A percentile compares a stretch with the other conserved stretches of the same genome.
phyloP scores from a whole-genome alignment of 2,113 vertebrate genomes.

The Pseudolaguvia tuberculata region DNA sequence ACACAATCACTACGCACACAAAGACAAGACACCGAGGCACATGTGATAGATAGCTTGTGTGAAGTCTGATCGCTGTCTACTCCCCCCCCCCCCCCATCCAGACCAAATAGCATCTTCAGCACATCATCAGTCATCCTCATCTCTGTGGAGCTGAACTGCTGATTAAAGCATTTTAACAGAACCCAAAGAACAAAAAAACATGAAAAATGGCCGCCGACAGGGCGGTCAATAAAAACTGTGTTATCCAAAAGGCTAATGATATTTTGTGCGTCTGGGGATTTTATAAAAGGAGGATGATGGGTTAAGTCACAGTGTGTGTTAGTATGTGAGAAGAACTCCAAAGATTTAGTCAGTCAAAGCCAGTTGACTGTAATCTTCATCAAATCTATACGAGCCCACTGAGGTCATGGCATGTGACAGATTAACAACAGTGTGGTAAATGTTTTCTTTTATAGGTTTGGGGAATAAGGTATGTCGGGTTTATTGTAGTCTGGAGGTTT shows the following conservation, averaged over 20 bases:
- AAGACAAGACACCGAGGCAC: no score
- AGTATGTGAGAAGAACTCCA: not conserved
- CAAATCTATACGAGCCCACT: conserved; percentile 8
- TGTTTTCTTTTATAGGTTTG: not conserved
- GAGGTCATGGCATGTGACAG: not conserved
- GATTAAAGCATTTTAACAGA: not conserved
- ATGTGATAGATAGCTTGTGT: not conserved
- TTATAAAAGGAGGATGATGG: not conserved
- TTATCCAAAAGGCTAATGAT: not conserved
- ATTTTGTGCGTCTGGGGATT: not conserved
- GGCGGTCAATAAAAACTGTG: not conserved
- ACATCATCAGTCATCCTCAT: not conserved
- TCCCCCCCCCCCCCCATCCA: not conserved
- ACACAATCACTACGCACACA: not conserved
- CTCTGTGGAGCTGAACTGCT: not conserved
- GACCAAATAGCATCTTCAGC: not conserved
- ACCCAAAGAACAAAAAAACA: not conserved
- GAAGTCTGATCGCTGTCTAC: not conserved
- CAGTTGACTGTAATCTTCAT: not conserved
- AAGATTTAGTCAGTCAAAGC: not conserved
- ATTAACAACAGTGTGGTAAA: not conserved
- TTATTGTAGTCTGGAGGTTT: conserved; percentile 3
- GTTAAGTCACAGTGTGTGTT: not conserved
- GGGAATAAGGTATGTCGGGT: not conserved
- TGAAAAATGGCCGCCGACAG: not conserved